Conservation (phyloP, 2,888 invertebrate genomes). For the Cynaeus angustus region DNA sequence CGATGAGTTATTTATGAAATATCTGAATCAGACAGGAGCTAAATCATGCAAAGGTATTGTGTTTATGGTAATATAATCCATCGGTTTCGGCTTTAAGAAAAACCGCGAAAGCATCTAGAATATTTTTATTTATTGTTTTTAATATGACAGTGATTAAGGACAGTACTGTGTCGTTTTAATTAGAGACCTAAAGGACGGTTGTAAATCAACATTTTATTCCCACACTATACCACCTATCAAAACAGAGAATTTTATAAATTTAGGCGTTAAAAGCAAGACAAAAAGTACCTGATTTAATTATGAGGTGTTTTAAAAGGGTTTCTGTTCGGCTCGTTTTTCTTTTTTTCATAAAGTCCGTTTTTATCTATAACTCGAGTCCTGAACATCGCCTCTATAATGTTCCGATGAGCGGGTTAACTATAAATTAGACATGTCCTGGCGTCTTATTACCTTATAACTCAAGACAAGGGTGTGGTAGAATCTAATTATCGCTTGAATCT, state of each 20-base stretch:
- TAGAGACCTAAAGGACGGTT: slow-evolving; percentile 57
- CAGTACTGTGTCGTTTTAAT: slow-evolving; percentile 63
- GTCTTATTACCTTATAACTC: slow-evolving; percentile 72
- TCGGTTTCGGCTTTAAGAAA: slow-evolving; percentile 56
- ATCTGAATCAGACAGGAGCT: slow-evolving; percentile 54
- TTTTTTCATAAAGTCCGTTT: slow-evolving; percentile 61
- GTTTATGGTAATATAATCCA: slow-evolving; percentile 64
- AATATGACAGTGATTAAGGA: slow-evolving; percentile 66
- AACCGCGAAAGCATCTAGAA: slow-evolving; percentile 60
- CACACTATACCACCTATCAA: slow-evolving; percentile 55
- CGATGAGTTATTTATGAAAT: slow-evolving; percentile 61
- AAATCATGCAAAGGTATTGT: slow-evolving; percentile 63
- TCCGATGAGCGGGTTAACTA: slow-evolving; percentile 67
- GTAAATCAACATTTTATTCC: slow-evolving; percentile 63
- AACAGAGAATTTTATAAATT: slow-evolving; percentile 59
- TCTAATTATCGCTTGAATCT: slow-evolving; percentile 71
- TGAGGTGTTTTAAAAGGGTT: slow-evolving; percentile 59
- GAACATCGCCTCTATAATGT: slow-evolving; percentile 58
- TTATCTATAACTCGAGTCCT: slow-evolving; percentile 58
- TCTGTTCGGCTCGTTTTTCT: slow-evolving; percentile 51
- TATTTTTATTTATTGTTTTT: slow-evolving; percentile 64
- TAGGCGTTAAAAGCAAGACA: slow-evolving; percentile 55
- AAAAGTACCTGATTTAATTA: slow-evolving; percentile 62
- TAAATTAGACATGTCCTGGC: slow-evolving; percentile 70
- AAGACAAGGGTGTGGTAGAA: slow-evolving; percentile 71